Conservation (phyloP, 2,113 vertebrate genomes). For the Tinamus guttatus region DNA sequence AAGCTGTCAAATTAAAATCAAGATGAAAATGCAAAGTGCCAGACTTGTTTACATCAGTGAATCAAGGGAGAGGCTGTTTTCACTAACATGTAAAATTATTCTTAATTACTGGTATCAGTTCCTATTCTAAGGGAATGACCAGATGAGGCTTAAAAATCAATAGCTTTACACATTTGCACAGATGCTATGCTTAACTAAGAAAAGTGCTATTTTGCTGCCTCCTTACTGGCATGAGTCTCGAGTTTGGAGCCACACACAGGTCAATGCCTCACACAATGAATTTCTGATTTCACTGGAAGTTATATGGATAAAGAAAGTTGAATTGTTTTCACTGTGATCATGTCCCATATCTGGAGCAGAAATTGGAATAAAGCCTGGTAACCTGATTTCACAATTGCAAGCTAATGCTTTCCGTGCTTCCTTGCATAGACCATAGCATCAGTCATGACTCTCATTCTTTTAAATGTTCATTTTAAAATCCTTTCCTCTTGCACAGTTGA, state of each 20-base stretch:
- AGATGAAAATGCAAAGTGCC: background rate
- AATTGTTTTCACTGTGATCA: background rate
- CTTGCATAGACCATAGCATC: background rate
- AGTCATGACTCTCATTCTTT: background rate
- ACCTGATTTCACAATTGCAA: background rate
- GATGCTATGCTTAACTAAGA: background rate
- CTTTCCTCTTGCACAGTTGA: background rate
- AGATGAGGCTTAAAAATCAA: background rate
- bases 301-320: background rate
- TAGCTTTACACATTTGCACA: background rate
- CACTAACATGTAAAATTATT: background rate
- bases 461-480: background rate
- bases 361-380: background rate
- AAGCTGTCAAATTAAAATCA: background rate
- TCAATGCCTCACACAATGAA: background rate
- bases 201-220: background rate
- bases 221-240: background rate
- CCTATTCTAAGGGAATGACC: background rate
- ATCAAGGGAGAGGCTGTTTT: background rate
- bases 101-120: background rate
- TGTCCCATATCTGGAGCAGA: background rate
- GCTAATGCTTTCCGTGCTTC: background rate
- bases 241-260: background rate
- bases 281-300: background rate
- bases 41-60: background rate